Conservation (phyloP, 1,140 invertebrate species). For the Pseudomyrmex cubaensis region DNA sequence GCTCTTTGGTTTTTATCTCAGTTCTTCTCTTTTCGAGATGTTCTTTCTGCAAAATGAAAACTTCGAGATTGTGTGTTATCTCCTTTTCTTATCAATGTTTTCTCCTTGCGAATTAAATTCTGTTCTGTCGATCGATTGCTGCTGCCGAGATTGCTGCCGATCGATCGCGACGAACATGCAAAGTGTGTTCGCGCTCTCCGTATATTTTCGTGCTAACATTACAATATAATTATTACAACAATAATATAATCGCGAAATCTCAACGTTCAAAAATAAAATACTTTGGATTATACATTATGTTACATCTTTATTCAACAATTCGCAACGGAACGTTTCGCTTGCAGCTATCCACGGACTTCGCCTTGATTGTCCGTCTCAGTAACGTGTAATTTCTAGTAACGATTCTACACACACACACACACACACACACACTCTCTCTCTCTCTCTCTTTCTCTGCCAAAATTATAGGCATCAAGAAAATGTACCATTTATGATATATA, state of each 20-base stretch:
- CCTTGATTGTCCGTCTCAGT: not conserved
- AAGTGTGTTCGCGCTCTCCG: not conserved
- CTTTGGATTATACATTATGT: conserved; percentile 15
- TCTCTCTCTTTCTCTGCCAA: not conserved
- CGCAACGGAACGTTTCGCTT: conserved; percentile 10
- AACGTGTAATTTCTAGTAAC: conserved; percentile 24
- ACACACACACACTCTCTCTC: not conserved
- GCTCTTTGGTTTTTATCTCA: conserved; percentile 10
- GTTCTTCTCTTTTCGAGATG: not conserved
- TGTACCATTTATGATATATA: not conserved
- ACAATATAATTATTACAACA: conserved; percentile 1
- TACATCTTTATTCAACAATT: conserved; percentile 48
- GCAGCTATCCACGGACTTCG: conserved; percentile 1
- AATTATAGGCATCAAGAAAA: conserved; percentile 18
- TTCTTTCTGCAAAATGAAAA: not conserved
- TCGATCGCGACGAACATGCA: not conserved
- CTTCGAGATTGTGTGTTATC: not conserved
- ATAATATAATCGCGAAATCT: conserved; percentile 29
- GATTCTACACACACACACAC: not conserved
- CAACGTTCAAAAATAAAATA: conserved; percentile 50
- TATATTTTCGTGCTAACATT: conserved; percentile 3
- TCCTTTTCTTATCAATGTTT: not conserved
- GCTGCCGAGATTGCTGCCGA: conserved; percentile 18
- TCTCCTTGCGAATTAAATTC: not conserved
- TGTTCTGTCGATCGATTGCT: not conserved